phyloP scores from a whole-genome alignment of 2,888 invertebrate species.

The Tubulanus polymorphus region DNA sequence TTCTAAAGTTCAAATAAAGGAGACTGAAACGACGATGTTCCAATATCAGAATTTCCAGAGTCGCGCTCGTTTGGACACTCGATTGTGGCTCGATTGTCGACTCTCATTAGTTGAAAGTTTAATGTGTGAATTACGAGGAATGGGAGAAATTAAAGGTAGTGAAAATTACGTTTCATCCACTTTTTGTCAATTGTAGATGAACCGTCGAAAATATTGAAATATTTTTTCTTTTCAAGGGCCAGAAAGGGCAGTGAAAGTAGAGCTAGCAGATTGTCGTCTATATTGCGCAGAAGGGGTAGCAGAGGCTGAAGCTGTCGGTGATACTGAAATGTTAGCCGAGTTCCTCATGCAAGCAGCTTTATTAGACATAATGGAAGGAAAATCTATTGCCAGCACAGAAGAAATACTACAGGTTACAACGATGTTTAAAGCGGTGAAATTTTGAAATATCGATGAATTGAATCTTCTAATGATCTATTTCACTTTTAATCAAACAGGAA shows the following conservation, averaged over 20 bases:
- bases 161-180: neutral
- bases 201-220: too few relatives aligned
- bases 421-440: neutral
- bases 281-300: slow-evolving; percentile 48
- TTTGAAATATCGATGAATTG: slow-evolving; percentile 1
- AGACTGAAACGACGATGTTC: slow-evolving; percentile 39
- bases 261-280: slow-evolving; percentile 46
- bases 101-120: slow-evolving; percentile 38
- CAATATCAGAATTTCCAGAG: slow-evolving; percentile 49
- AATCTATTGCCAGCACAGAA: slow-evolving; percentile 35
- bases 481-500: slow-evolving; percentile 7
- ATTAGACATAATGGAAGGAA: slow-evolving; percentile 46
- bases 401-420: slow-evolving; percentile 36
- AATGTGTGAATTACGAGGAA: slow-evolving; percentile 41
- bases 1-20: slow-evolving; percentile 28
- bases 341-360: slow-evolving; percentile 40
- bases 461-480: neutral
- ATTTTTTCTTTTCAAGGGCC: slow-evolving; percentile 24
- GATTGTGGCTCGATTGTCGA: slow-evolving; percentile 46
- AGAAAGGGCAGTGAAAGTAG: slow-evolving; percentile 40
- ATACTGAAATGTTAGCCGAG: slow-evolving; percentile 47
- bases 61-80: slow-evolving; percentile 41
- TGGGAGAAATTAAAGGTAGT: slow-evolving; percentile 50
- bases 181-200: neutral
- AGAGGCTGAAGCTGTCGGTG: slow-evolving; percentile 47